phyloP scores from a whole-genome alignment of 2,797 vertebrate species.

The Labeo calbasu region DNA sequence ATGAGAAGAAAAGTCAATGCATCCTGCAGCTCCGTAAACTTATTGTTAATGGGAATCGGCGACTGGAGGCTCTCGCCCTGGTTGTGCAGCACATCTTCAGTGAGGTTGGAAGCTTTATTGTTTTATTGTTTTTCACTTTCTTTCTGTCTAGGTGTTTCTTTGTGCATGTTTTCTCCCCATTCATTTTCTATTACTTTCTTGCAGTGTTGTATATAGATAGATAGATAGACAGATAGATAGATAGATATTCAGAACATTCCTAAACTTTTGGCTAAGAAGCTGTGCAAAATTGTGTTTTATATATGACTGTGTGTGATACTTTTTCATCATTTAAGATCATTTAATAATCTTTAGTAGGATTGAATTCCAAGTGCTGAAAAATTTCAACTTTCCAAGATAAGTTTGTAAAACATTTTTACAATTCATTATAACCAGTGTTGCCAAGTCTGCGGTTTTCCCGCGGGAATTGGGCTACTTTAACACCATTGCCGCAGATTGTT shows the following conservation, averaged over 20 bases:
- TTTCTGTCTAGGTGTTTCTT: conserved; percentile 8
- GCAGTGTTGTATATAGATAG: no score
- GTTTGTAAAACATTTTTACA: no score
- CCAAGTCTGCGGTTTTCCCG: no score
- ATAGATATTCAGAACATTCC: background rate
- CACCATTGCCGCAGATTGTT: no score
- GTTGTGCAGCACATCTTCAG: conserved; percentile 78
- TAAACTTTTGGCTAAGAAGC: background rate
- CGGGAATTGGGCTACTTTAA: no score
- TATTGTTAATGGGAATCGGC: conserved; percentile 71
- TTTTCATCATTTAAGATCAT: background rate
- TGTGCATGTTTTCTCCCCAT: background rate
- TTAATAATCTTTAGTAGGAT: background rate
- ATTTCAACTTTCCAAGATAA: no score
- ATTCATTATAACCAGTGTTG: no score
- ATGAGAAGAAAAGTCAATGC: conserved; percentile 71
- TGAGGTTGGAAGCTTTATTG: conserved; percentile 65
- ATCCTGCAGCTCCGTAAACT: conserved; percentile 71
- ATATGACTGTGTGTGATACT: background rate
- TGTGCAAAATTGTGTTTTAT: background rate
- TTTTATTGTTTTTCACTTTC: background rate
- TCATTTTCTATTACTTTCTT: background rate
- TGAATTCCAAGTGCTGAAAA: no score
- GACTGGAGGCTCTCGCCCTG: conserved; percentile 75
- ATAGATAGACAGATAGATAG: background rate